Conservation (phyloP, 2,113 vertebrate species). For the Cettia cetti region DNA sequence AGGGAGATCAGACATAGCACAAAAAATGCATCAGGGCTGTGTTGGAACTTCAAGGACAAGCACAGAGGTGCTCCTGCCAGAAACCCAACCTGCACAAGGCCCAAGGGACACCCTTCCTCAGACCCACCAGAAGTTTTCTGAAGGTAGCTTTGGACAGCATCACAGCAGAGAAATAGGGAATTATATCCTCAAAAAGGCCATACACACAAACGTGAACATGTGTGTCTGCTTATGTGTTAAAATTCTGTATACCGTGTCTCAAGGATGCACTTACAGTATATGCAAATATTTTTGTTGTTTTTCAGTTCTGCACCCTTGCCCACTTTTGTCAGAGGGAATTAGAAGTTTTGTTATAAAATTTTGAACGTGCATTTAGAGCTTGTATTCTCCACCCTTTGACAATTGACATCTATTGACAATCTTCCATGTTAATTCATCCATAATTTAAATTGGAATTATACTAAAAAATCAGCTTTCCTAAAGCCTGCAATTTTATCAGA, state of each 20-base stretch:
- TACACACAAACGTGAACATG: accelerated
- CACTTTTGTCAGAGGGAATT: background rate
- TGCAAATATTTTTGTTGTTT: background rate
- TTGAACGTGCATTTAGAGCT: background rate
- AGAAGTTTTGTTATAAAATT: background rate
- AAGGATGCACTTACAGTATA: background rate
- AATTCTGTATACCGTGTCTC: background rate
- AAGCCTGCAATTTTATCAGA: background rate
- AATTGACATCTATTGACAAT: background rate
- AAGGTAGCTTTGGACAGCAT: background rate
- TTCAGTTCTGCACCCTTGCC: background rate
- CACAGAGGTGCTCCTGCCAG: background rate
- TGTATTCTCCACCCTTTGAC: background rate
- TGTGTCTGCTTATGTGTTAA: background rate
- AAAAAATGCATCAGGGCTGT: background rate
- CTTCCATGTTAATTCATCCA: background rate
- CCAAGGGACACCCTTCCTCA: background rate
- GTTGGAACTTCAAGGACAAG: background rate
- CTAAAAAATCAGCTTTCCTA: background rate
- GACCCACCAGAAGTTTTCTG: background rate
- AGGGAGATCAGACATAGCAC: background rate
- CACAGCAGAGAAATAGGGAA: background rate
- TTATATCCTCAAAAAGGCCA: background rate
- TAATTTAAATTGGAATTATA: background rate
- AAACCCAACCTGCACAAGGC: background rate